phyloP scores from a whole-genome alignment of 2,113 vertebrate species.

The Poeciliopsis occidentalis region DNA sequence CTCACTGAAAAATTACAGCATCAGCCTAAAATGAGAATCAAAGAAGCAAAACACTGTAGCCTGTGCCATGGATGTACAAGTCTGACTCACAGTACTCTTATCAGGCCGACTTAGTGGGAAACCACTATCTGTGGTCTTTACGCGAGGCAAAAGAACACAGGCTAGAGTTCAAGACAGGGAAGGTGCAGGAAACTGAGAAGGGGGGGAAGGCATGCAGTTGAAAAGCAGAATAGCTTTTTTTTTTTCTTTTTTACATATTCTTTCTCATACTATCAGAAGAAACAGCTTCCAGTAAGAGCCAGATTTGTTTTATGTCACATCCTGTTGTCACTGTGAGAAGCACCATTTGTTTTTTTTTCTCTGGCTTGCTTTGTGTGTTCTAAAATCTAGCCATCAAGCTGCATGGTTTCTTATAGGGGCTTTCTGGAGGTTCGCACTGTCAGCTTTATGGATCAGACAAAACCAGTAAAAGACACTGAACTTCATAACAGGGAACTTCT shows the following conservation, averaged over 20 bases:
- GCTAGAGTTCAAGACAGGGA: conserved; percentile 47
- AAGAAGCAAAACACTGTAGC: conserved; percentile 15
- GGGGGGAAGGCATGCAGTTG: conserved; percentile 30
- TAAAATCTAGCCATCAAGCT: conserved; percentile 57
- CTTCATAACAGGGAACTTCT: conserved; percentile 49
- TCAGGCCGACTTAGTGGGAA: conserved; percentile 55
- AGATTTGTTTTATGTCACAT: conserved; percentile 76
- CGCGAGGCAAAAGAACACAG: conserved; percentile 44
- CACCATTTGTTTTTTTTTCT: conserved; percentile 46
- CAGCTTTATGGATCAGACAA: conserved; percentile 41
- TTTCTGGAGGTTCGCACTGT: conserved; percentile 58
- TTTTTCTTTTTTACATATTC: conserved; percentile 34
- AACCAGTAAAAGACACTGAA: conserved; percentile 8
- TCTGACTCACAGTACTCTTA: conserved; percentile 45
- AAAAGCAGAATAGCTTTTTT: conserved; percentile 32
- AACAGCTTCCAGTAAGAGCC: conserved; percentile 80
- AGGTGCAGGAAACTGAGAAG: conserved; percentile 32
- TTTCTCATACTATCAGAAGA: conserved; percentile 56
- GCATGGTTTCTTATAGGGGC: conserved; percentile 61
- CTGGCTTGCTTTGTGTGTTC: conserved; percentile 29
- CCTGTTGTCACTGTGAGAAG: conserved; percentile 78
- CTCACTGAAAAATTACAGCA: neutral
- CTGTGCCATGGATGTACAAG: conserved; percentile 36
- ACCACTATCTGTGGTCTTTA: conserved; percentile 47
- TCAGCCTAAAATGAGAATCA: neutral